Percentiles rank a stretch among this genome's conserved stretches.
These are phyloP conservation scores for Corythornis madagascariensis DNA, from an alignment of 2,113 vertebrate species.

Conservation along the genomic window DNA sequence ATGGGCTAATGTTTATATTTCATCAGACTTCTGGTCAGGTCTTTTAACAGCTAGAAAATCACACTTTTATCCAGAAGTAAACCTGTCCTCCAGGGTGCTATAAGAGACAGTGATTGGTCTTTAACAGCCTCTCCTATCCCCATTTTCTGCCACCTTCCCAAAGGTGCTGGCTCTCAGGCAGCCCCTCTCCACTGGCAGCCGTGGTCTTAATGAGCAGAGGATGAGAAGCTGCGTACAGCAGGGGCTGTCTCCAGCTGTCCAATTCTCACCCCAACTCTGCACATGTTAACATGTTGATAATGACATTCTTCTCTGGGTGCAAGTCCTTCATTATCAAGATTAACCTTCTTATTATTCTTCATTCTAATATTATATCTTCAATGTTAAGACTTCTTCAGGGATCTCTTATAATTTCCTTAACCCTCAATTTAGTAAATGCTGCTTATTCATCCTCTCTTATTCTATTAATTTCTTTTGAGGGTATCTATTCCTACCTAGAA, in stretches of 20 bases:
- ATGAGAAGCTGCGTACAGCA: not conserved
- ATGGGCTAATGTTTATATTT: not conserved
- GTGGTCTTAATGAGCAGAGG: not conserved
- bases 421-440: conserved; percentile 19
- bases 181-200: not conserved
- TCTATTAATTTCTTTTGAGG: not conserved
- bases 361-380: conserved; percentile 12
- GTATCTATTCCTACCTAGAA: not conserved
- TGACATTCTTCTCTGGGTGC: conserved; percentile 2
- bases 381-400: conserved; percentile 46
- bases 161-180: not conserved
- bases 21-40: not conserved
- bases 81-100: fast-evolving
- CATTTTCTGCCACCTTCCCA: not conserved
- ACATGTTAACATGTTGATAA: conserved; percentile 5
- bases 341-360: conserved; percentile 26
- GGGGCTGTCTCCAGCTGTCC: not conserved
- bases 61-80: not conserved
- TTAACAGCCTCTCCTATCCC: not conserved
- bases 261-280: conserved; percentile 10
- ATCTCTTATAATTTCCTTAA: conserved; percentile 2
- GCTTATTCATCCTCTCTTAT: not conserved
- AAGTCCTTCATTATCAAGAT: conserved; percentile 34
- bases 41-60: not conserved
- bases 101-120: fast-evolving